These are phyloP conservation scores for Melanocharis versteri DNA, from an alignment of 2,113 vertebrate genomes.

Conservation along the genomic window DNA sequence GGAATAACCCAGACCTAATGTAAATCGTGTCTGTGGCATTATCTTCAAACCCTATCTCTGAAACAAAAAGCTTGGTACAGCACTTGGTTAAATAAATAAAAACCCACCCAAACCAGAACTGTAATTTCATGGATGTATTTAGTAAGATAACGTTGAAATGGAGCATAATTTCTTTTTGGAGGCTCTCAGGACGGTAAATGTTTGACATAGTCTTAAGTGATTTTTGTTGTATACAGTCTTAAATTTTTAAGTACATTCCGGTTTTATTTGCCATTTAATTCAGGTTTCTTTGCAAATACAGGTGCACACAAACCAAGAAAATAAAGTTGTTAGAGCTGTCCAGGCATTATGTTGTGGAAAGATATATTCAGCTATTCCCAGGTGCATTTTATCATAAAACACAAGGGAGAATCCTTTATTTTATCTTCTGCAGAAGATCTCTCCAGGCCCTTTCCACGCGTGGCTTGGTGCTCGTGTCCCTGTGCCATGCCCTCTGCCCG, in stretches of 20 bases:
- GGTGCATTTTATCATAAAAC: not conserved
- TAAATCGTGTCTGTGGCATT: not conserved
- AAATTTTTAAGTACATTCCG: not conserved
- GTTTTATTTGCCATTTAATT: not conserved
- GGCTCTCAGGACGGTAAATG: not conserved
- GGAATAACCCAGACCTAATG: not conserved
- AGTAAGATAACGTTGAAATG: not conserved
- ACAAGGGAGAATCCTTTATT: not conserved
- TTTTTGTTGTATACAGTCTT: not conserved
- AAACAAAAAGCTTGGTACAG: not conserved
- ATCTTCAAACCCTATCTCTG: not conserved
- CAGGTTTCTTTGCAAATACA: not conserved
- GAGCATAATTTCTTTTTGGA: not conserved
- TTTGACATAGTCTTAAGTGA: not conserved
- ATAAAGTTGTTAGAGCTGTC: not conserved
- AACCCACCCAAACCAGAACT: not conserved
- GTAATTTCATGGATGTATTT: not conserved
- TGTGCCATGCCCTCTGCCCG: not conserved
- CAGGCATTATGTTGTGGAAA: not conserved
- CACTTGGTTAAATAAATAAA: not conserved
- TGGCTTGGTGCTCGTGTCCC: not conserved
- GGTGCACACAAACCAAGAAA: not conserved
- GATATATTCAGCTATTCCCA: not conserved
- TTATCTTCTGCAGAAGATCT: not conserved
- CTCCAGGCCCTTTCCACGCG: accelerated